Evolutionary conservation across 2,113 vertebrate genomes (phyloP).

Genomic region (Larimichthys polyactis): DNA sequence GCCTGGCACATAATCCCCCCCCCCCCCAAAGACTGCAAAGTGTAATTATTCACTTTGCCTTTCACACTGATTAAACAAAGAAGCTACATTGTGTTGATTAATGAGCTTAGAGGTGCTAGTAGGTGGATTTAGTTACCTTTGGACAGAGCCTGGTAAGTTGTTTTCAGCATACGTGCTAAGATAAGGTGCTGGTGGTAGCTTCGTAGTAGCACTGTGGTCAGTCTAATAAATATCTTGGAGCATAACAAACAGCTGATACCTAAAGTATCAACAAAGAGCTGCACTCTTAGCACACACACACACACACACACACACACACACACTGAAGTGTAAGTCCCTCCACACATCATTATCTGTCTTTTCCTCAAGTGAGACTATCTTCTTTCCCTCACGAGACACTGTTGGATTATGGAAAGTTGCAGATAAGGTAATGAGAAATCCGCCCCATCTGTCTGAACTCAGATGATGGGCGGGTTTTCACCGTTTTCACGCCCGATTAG

Average conservation of each 20-base stretch:
- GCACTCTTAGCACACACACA: too few species aligned
- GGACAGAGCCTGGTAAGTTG: neutral
- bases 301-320: constrained; percentile 6
- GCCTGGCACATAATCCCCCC: neutral
- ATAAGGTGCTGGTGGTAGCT: neutral
- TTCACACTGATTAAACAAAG: neutral
- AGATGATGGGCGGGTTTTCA: constrained; percentile 64
- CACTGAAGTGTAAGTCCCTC: constrained; percentile 13
- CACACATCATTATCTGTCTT: constrained; percentile 23
- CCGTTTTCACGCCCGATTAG: constrained; percentile 25
- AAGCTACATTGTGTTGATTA: neutral
- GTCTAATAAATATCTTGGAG: neutral
- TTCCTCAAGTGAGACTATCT: constrained; percentile 14
- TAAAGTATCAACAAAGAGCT: constrained; percentile 2
- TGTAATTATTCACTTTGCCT: neutral
- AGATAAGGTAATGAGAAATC: constrained; percentile 74
- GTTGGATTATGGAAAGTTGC: constrained; percentile 50
- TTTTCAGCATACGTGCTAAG: neutral
- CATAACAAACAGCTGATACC: neutral
- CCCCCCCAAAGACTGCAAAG: neutral
- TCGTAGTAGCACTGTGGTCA: too few species aligned
- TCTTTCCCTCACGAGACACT: constrained; percentile 33
- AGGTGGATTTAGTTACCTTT: neutral
- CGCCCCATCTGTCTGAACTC: constrained; percentile 69
- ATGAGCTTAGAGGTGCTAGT: neutral